A percentile compares a stretch with the other conserved stretches of the same genome.
Conservation (phyloP, 2,113 vertebrate species). For the Laticauda laticaudata region DNA sequence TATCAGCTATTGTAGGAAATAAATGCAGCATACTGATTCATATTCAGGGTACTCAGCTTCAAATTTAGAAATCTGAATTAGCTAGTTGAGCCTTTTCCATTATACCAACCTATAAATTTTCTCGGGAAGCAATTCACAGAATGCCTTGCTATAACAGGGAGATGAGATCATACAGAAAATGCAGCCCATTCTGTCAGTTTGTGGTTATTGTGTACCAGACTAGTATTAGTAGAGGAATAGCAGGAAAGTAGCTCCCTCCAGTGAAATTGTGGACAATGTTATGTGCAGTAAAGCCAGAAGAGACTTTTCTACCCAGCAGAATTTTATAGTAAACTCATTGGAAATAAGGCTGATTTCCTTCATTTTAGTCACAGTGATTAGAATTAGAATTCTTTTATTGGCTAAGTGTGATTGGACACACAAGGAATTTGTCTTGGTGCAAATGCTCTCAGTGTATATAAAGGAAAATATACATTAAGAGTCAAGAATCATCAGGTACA, state of each 20-base stretch:
- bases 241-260: background rate
- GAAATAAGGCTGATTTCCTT: background rate
- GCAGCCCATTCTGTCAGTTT: background rate
- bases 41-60: background rate
- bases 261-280: background rate
- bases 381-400: too few species aligned
- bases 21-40: background rate
- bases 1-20: background rate
- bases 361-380: background rate
- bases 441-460: too few species aligned
- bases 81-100: background rate
- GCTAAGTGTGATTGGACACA: too few species aligned
- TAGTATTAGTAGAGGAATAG: background rate
- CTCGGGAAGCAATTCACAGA: background rate
- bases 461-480: too few species aligned
- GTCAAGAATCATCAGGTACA: too few species aligned
- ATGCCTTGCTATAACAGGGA: background rate
- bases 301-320: background rate
- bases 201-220: background rate
- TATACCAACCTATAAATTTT: background rate
- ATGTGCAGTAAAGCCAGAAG: background rate
- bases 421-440: too few species aligned
- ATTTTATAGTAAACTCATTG: background rate
- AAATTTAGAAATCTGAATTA: background rate
- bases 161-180: background rate